Evolutionary conservation across 1,140 invertebrate genomes (phyloP).

Genomic region (Lasaia peninsularis): DNA sequence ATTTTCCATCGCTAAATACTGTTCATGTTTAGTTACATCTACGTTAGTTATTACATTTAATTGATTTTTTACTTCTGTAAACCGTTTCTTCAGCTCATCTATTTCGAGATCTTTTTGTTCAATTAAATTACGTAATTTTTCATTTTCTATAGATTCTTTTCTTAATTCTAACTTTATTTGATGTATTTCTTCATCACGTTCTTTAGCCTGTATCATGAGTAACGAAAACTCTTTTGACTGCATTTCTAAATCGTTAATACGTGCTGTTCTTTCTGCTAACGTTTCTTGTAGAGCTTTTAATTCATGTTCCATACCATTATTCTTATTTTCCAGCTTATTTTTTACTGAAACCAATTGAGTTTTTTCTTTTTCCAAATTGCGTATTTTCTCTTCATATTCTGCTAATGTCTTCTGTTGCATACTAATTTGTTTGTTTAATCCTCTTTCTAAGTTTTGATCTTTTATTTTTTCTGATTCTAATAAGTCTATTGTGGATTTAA

Average conservation of each 20-base stretch:
- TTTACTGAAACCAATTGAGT: slow-evolving; percentile 46
- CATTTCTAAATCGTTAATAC: slow-evolving; percentile 60
- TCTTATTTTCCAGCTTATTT: slow-evolving; percentile 49
- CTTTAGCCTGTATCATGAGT: slow-evolving; percentile 62
- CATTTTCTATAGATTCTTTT: slow-evolving; percentile 73
- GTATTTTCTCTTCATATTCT: slow-evolving; percentile 67
- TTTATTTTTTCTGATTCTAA: slow-evolving; percentile 72
- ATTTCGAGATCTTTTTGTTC: slow-evolving; percentile 45
- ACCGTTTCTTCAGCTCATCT: slow-evolving; percentile 48
- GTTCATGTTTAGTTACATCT: slow-evolving; percentile 43
- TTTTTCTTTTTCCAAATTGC: slow-evolving; percentile 58
- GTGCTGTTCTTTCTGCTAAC: slow-evolving; percentile 53
- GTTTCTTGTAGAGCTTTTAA: slow-evolving; percentile 54
- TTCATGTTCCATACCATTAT: slow-evolving; percentile 41
- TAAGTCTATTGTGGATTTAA: slow-evolving; percentile 68
- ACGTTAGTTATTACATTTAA: slow-evolving; percentile 40
- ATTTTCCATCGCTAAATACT: slow-evolving; percentile 46
- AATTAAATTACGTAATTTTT: slow-evolving; percentile 53
- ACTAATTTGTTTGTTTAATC: slow-evolving; percentile 69
- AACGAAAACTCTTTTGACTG: slow-evolving; percentile 58
- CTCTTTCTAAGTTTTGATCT: slow-evolving; percentile 59
- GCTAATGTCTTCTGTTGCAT: slow-evolving; percentile 66
- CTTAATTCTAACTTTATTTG: slow-evolving; percentile 70
- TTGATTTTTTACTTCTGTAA: slow-evolving; percentile 48
- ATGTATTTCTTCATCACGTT: slow-evolving; percentile 78